phyloP scores from a whole-genome alignment of 2,888 invertebrate genomes.

The Acrobeloides nanus region DNA sequence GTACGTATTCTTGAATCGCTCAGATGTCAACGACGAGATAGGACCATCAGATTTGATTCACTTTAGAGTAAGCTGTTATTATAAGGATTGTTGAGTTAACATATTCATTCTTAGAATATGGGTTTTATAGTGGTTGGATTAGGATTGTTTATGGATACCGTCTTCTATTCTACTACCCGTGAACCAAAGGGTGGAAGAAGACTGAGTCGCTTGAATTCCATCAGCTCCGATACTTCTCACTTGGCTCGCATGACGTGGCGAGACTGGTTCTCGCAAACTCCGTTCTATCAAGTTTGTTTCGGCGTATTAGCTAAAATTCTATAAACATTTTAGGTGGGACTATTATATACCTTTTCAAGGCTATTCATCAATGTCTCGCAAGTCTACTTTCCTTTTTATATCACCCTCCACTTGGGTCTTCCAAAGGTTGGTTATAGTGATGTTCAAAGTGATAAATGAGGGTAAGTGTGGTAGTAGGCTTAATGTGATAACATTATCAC shows the following conservation, averaged over 20 bases:
- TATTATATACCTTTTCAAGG: slow-evolving; percentile 77
- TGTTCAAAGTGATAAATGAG: too few species aligned
- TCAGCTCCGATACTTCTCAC: slow-evolving; percentile 27
- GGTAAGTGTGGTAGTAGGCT: too few species aligned
- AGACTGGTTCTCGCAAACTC: slow-evolving; percentile 61
- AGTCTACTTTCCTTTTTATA: slow-evolving; percentile 76
- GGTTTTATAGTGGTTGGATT: slow-evolving; percentile 63
- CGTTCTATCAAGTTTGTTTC: slow-evolving; percentile 58
- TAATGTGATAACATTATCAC: too few species aligned
- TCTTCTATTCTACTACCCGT: slow-evolving; percentile 68
- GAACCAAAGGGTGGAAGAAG: slow-evolving; percentile 56
- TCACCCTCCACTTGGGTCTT: slow-evolving; percentile 70
- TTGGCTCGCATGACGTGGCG: slow-evolving; percentile 54
- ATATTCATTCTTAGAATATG: slow-evolving; percentile 24
- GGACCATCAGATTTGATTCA: slow-evolving; percentile 34
- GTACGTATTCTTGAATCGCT: slow-evolving; percentile 49
- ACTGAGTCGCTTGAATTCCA: slow-evolving; percentile 27
- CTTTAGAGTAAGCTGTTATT: slow-evolving; percentile 26
- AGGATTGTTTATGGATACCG: slow-evolving; percentile 62
- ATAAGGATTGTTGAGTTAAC: background rate
- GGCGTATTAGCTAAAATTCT: background rate
- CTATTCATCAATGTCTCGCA: slow-evolving; percentile 77
- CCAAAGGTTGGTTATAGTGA: slow-evolving; percentile 66
- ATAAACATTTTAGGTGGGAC: slow-evolving; percentile 59
- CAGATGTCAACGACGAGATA: slow-evolving; percentile 24